A percentile compares a stretch with the other conserved stretches of the same genome.
These are phyloP conservation scores for Phymatocera aterrima DNA, from an alignment of 2,888 invertebrate species.

Conservation along the genomic window DNA sequence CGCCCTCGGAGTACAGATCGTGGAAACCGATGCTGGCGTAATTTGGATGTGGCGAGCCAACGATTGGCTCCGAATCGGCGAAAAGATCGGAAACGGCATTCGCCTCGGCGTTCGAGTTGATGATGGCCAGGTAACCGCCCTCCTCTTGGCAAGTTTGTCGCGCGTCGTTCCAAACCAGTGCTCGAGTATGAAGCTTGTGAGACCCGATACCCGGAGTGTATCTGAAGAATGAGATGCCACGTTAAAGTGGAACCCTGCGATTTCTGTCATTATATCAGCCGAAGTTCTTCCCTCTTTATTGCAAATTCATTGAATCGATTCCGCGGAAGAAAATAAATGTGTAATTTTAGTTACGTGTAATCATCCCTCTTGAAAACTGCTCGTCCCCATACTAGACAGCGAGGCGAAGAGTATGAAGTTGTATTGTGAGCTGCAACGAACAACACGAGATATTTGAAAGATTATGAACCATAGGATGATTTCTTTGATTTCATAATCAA, in stretches of 20 bases:
- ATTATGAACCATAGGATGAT: background rate
- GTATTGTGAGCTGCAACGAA: background rate
- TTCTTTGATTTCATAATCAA: too few species aligned
- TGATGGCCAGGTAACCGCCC: constrained; percentile 72
- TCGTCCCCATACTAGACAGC: background rate
- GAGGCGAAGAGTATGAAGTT: background rate
- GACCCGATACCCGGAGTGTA: constrained; percentile 4
- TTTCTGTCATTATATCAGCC: too few species aligned
- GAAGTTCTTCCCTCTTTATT: too few species aligned
- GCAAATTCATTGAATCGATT: background rate
- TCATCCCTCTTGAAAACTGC: background rate
- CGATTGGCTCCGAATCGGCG: background rate
- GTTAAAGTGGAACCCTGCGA: too few species aligned
- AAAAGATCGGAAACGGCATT: constrained; percentile 52
- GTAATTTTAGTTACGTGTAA: background rate
- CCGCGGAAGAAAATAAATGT: background rate
- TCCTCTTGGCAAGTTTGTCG: constrained; percentile 67
- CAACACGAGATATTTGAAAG: background rate
- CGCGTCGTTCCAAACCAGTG: constrained; percentile 72
- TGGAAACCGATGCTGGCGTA: constrained; percentile 11
- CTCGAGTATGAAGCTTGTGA: constrained; percentile 72
- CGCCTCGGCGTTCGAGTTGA: constrained; percentile 69
- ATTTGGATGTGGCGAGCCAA: constrained; percentile 23
- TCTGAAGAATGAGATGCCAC: background rate
- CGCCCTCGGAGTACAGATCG: constrained; percentile 19